Conservation (phyloP, 2,113 vertebrate species). For the Tachycineta bicolor region DNA sequence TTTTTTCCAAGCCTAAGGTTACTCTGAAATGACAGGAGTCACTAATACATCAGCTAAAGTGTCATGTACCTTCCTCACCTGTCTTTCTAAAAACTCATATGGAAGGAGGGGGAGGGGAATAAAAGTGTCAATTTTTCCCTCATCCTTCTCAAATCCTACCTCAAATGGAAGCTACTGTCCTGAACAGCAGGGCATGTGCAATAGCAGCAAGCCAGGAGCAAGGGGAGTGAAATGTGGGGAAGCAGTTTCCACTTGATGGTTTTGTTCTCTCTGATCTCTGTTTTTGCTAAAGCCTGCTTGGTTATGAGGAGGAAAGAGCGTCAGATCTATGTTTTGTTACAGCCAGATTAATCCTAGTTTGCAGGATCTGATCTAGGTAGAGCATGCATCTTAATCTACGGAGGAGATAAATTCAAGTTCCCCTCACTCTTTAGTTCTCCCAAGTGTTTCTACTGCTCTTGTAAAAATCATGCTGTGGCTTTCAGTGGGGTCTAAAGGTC, state of each 20-base stretch:
- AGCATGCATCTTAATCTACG: neutral
- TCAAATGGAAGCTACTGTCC: neutral
- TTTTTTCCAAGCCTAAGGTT: conserved; percentile 6
- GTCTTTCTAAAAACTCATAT: neutral
- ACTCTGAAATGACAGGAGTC: neutral
- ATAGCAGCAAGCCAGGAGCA: neutral
- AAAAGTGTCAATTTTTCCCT: neutral
- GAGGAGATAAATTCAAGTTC: neutral
- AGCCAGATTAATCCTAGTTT: neutral
- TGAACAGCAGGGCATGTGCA: neutral
- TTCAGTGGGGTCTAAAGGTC: neutral
- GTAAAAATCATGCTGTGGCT: neutral
- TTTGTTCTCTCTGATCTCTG: neutral
- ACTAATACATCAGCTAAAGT: neutral
- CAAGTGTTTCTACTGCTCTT: neutral
- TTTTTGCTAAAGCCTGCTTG: neutral
- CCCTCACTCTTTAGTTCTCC: neutral
- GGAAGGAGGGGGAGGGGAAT: neutral
- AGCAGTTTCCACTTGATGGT: neutral
- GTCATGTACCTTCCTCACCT: neutral
- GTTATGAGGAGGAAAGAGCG: neutral
- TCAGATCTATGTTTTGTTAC: neutral
- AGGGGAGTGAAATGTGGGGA: neutral
- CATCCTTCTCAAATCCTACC: neutral
- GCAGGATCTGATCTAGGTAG: neutral